phyloP scores from a whole-genome alignment of 35 echinoderm and acorn worm species.

The Ophiothrix spiculata region DNA sequence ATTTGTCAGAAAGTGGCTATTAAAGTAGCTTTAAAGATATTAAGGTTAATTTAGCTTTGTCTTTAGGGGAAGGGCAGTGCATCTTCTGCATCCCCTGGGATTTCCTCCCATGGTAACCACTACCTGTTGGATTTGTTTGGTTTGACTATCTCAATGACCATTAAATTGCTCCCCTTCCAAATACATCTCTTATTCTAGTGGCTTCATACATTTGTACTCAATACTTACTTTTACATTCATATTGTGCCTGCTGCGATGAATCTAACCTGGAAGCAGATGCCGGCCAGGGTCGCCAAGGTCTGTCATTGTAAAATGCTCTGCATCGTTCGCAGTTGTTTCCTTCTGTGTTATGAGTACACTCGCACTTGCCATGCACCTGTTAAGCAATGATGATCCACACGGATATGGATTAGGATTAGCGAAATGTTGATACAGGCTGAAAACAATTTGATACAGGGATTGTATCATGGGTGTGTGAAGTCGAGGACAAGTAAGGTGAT shows the following conservation, averaged over 20 bases:
- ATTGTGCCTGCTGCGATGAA: slow-evolving; percentile 22
- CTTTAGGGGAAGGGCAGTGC: no score
- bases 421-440: not conserved
- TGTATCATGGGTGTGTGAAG: slow-evolving; percentile 3
- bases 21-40: no score
- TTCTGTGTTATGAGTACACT: slow-evolving; percentile 93
- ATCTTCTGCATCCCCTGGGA: no score
- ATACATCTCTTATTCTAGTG: no score
- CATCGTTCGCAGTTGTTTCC: slow-evolving; percentile 97
- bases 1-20: no score
- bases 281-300: slow-evolving; percentile 72
- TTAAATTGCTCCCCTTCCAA: no score
- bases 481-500: not conserved
- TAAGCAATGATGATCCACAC: not conserved
- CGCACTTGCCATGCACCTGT: slow-evolving; percentile 91
- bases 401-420: not conserved
- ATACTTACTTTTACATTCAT: slow-evolving; percentile 94
- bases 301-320: slow-evolving; percentile 74
- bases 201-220: no score
- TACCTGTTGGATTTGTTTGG: no score
- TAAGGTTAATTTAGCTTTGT: no score
- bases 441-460: slow-evolving; percentile 12
- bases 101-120: no score
- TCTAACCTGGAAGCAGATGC: slow-evolving; percentile 2
- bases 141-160: no score